phyloP scores from a whole-genome alignment of 2,888 invertebrate species.

The Myopa tessellatipennis region DNA sequence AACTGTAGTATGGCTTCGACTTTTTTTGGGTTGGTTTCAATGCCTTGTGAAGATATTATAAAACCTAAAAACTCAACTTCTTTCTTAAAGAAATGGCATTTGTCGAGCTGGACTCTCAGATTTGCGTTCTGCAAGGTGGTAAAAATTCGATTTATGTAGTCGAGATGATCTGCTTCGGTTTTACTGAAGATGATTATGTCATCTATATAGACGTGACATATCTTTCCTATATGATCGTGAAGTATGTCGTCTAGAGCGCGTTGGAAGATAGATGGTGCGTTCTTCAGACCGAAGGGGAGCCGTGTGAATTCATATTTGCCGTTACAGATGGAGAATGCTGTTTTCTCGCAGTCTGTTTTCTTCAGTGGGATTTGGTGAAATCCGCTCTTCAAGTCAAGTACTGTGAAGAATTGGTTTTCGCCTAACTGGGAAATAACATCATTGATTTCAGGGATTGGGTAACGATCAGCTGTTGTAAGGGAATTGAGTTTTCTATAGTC shows the following conservation, averaged over 20 bases:
- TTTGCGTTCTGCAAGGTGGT: neutral
- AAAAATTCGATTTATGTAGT: neutral
- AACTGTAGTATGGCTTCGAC: constrained; percentile 16
- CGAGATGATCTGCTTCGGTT: neutral
- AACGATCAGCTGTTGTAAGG: too few species aligned
- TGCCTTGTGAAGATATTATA: neutral
- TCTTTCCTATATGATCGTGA: constrained; percentile 23
- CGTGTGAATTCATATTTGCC: constrained; percentile 4
- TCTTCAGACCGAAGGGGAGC: constrained; percentile 26
- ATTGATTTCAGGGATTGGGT: too few species aligned
- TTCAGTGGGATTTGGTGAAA: neutral
- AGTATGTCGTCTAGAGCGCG: constrained; percentile 29
- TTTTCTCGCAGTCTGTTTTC: constrained; percentile 20
- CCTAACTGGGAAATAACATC: too few species aligned
- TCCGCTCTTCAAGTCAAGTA: too few species aligned
- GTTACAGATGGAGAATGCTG: constrained; percentile 26
- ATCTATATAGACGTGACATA: constrained; percentile 13
- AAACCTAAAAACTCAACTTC: constrained; percentile 20
- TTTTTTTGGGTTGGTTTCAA: constrained; percentile 5
- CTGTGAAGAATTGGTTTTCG: too few species aligned
- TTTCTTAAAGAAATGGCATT: constrained; percentile 7
- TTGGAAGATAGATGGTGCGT: constrained; percentile 36
- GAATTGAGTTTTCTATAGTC: too few species aligned
- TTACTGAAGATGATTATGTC: constrained; percentile 1
- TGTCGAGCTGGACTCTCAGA: constrained; percentile 13